Evolutionary conservation across 2,113 vertebrate species (phyloP), one percentile per base, ranked within the genome.

Genomic region (Tetraodon nigroviridis): DNA sequence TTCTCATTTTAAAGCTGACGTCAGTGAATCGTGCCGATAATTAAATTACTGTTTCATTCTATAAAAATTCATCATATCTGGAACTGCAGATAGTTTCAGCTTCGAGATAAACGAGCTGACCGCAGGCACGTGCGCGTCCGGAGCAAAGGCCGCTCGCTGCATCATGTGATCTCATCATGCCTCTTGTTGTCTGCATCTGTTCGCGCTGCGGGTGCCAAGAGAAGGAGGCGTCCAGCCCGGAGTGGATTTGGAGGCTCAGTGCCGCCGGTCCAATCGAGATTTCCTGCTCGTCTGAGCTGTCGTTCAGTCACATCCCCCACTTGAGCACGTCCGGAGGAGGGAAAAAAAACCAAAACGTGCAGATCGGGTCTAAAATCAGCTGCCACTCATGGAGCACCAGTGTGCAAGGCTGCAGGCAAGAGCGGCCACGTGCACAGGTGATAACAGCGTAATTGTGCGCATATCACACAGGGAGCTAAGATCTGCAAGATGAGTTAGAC

Each of bases 121-220:
- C 29, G 0, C 8, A 1, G 58, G 44, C 13, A 13, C 64, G 65
- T 42, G 65, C 72, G 62, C 51, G 54, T 44, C 67, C 58, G 29
- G 64, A 62, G 48, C 69, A 68, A 20, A 41, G 53, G 66, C 69
- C 3, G 18, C 15, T 71, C 52, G 46, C 66, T 58, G 0, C 13
- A 63, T 78, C 78, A 64, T 76, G 73, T 79, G 78, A 71, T 60
- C 6, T 80, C 74, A 24, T 67, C 73, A 70, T 73, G 67, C 48
- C 7, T 46, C 71, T 77, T 47, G 69, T 68, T 78, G 67, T 66
- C 67, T 67, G 72, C 78, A 79, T 87, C 86, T 82, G 71, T 75
- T 83, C 75, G 71, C 71, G 49, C 67, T 61, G 64, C 13, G 7
- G 74, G 51, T 70, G 75, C 45, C 84, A 77, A 79, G 51, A 47